Evolutionary conservation across 92 coral and sea anemone genomes (phyloP), one percentile per base, ranked within the genome.

Genomic region (Epizoanthus stellaris): DNA sequence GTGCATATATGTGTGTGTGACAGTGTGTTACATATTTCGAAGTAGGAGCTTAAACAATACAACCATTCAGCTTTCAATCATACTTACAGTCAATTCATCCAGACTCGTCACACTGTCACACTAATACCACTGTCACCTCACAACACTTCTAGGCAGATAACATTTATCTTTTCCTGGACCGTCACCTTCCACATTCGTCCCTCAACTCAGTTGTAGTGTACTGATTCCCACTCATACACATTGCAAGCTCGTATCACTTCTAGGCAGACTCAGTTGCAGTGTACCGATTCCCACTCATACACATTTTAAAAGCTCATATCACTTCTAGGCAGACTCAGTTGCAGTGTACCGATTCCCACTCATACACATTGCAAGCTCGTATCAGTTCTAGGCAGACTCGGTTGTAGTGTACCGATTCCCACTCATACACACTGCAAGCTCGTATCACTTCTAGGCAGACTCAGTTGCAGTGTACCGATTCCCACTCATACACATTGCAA

Each of bases 61-160:
- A 30, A 30, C 36, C 36, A 12, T 75, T 75, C 80, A 25, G 39
- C 6, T 6, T 75, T 58, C 10, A 56, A 7, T 57, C 16, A 77
- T 77, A 77, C 82, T 77, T 77, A 77, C 82, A 77, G 40, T 61
- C 82, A 20, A 23, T 43, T 61, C 34, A 77, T 77, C 68, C 68
- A 40, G 52, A 45, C 52, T 45, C 52, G 9, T 20, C 82, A 77
- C 59, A 77, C 82, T 77, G 82, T 77, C 65, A 62, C 21, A 77
- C 38, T 77, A 54, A 42, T 67, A 20, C 38, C 82, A 40, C 43
- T 79, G 83, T 42, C 64, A 43, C 34, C 70, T 79, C 83, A 79
- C 83, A 39, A 21, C 72, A 61, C 53, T 62, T 63, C 39, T 77
- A 12, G 45, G 67, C 39, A 10, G 43, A 4, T 34, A 42, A 4